Base-by-base conservation (phyloP, 2,888 invertebrate species). In the Oligia latruncula region DNA sequence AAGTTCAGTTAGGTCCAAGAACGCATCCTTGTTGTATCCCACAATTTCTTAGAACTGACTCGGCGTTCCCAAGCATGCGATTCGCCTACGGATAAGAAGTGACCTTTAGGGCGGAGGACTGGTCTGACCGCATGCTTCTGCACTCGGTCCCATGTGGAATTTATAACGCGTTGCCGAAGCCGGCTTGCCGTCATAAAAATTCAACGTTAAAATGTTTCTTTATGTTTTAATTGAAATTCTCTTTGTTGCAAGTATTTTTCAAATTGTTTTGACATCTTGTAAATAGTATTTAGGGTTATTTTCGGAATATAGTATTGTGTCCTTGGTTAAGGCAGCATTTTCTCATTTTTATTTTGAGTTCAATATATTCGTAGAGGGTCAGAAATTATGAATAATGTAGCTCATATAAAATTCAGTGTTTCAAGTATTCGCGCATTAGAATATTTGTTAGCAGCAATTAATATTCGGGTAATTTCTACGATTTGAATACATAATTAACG, bases 31-130 rank as follows among this genome's bases (percentile, higher is more conserved):
- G 88, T 80, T 88, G 84, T 77, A 89, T 77, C 78, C 83, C 80
- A 76, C 67, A 80, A 71, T 68, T 88, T 80, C 80, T 81, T 66
- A 78, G 86, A 84, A 87, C 65, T 85, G 83, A 79, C 80, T 82
- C 79, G 77, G 77, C 81, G 87, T 70, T 90, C 90, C 87, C 91
- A 90, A 92, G 92, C 91, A 93, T 92, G 93, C 94, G 94, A 95
- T 95, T 94, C 93, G 93, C 93, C 93, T 91, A 91, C 93, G 92
- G 94, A 94, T 94, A 95, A 94, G 92, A 91, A 91, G 91, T 95
- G 96, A 96, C 96, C 96, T 96, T 95, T 95, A 93, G 93, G 92
- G 93, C 92, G 92, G 90, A 89, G 90, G 93, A 96, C 96, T 95
- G 94, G 96, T 96, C 91, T 86, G 92, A 95, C 96, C 91, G 93